Evolutionary conservation across 2,888 invertebrate genomes (phyloP).

Genomic region (Ophion costatus): DNA sequence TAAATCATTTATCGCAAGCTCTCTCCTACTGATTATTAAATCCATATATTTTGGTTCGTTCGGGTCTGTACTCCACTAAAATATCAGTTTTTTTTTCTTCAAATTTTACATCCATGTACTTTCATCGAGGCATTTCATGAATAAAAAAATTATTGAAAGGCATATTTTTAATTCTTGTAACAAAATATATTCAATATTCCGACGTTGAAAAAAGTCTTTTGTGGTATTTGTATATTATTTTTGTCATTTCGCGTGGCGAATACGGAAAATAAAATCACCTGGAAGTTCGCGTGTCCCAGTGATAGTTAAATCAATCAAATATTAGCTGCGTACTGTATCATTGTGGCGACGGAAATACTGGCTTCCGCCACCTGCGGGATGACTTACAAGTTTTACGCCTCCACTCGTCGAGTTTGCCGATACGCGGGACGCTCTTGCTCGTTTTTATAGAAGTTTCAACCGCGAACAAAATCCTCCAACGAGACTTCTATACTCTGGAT

Average conservation of each 20-base stretch:
- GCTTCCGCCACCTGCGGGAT: constrained; percentile 34
- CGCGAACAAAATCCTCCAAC: not conserved
- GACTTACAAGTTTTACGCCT: constrained; percentile 52
- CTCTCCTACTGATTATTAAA: no score
- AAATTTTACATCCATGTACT: no score
- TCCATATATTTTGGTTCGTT: no score
- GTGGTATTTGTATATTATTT: not conserved
- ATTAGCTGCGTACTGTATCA: not conserved
- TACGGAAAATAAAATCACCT: not conserved
- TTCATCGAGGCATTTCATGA: no score
- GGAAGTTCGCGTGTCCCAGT: not conserved
- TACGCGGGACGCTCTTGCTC: not conserved
- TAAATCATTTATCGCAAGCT: no score
- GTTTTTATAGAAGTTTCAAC: constrained; percentile 4
- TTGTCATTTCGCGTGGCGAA: not conserved
- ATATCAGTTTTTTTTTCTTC: no score
- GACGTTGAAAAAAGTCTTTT: no score
- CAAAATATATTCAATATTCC: no score
- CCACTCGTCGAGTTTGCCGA: constrained; percentile 3
- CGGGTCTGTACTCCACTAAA: no score
- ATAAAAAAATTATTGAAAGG: no score
- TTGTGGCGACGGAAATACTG: constrained; percentile 26
- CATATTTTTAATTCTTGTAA: no score
- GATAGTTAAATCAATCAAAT: not conserved
- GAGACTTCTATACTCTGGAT: not conserved